Evolutionary conservation across 2,113 vertebrate species (phyloP).

Genomic region (Serilophus lunatus): DNA sequence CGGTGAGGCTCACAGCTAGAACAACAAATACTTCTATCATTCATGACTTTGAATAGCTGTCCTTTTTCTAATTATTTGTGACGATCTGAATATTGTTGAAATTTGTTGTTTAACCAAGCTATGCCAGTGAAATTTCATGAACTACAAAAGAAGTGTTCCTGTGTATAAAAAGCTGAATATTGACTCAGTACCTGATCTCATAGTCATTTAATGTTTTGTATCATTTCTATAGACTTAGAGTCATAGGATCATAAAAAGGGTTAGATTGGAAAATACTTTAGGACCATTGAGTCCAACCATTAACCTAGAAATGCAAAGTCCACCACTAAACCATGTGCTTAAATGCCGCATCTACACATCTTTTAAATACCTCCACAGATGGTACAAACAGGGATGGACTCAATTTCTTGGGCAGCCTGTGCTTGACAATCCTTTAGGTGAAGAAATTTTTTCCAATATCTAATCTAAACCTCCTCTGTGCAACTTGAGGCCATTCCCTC

Average conservation of each 20-base stretch:
- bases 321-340: not conserved
- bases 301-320: not conserved
- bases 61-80: slow-evolving; percentile 2
- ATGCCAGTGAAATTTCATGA: not conserved
- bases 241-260: not conserved
- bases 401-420: not conserved
- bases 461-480: not conserved
- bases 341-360: not conserved
- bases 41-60: slow-evolving; percentile 15
- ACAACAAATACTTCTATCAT: not conserved
- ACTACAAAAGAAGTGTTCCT: not conserved
- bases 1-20: not conserved
- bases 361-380: not conserved
- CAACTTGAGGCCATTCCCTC: not conserved
- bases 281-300: not conserved
- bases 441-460: not conserved
- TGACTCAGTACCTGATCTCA: not conserved
- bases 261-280: not conserved
- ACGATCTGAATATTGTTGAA: not conserved
- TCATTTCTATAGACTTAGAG: not conserved
- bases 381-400: too few species aligned
- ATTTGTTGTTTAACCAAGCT: not conserved
- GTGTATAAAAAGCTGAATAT: not conserved
- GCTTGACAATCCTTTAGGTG: not conserved
- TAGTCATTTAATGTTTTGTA: not conserved